Conservation (phyloP, 2,888 invertebrate species). For the Liopterus haemorrhoidalis region DNA sequence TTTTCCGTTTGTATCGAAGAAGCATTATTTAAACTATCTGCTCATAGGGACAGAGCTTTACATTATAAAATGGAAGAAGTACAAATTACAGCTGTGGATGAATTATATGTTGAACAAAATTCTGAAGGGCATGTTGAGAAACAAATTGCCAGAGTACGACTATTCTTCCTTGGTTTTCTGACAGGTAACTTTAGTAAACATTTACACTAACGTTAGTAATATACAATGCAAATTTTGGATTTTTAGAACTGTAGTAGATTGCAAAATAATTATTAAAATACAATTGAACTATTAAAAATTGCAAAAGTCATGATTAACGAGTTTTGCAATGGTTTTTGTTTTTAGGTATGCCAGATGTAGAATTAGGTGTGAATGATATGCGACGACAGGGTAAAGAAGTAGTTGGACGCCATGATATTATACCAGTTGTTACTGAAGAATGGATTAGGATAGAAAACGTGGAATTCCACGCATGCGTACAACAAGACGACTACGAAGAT, state of each 20-base stretch:
- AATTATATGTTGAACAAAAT: constrained; percentile 83
- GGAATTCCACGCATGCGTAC: constrained; percentile 91
- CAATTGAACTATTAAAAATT: no score
- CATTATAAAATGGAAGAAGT: constrained; percentile 96
- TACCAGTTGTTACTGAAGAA: constrained; percentile 96
- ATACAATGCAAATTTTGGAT: no score
- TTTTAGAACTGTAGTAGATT: no score
- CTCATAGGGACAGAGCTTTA: constrained; percentile 81
- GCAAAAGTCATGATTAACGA: no score
- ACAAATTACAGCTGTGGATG: constrained; percentile 89
- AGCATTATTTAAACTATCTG: constrained; percentile 76
- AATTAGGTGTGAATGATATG: constrained; percentile 95
- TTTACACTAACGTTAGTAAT: no score
- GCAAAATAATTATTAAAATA: no score
- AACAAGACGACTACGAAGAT: constrained; percentile 81
- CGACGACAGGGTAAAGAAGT: constrained; percentile 98
- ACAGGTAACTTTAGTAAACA: constrained; percentile 61
- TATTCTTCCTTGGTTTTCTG: constrained; percentile 94
- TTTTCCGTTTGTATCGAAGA: constrained; percentile 91
- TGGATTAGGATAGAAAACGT: constrained; percentile 95
- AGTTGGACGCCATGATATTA: constrained; percentile 97
- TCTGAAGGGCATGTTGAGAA: constrained; percentile 71
- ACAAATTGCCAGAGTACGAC: constrained; percentile 89
- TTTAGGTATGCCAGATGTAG: constrained; percentile 88
- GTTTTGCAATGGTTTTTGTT: no score